A percentile compares a stretch with the other conserved stretches of the same genome.
Conservation (phyloP, 2,888 invertebrate species). For the Archips xylosteana region DNA sequence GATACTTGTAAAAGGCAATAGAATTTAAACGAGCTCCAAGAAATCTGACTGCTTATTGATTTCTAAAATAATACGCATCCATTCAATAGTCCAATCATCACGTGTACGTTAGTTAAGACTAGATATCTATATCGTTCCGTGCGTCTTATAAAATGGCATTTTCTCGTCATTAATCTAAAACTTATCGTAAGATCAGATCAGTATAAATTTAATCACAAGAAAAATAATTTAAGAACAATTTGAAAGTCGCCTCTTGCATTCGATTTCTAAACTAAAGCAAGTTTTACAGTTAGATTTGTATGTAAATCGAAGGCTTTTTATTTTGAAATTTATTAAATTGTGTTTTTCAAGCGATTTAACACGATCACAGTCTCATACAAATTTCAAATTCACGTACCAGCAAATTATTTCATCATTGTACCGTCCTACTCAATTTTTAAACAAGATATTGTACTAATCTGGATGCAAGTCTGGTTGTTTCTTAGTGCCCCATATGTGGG, state of each 20-base stretch:
- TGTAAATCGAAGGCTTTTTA: too few relatives aligned
- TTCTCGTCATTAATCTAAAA: conserved; percentile 15
- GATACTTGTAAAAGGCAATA: not conserved
- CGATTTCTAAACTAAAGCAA: not conserved
- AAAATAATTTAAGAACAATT: not conserved
- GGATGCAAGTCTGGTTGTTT: too few relatives aligned
- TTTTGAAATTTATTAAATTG: too few relatives aligned
- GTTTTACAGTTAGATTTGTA: not conserved
- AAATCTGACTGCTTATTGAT: not conserved
- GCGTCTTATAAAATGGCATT: conserved; percentile 33
- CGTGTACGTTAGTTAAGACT: conserved; percentile 35
- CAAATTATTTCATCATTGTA: too few relatives aligned
- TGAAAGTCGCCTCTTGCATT: conserved; percentile 24
- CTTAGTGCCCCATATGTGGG: too few relatives aligned
- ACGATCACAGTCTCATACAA: too few relatives aligned
- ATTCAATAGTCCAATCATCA: conserved; percentile 18
- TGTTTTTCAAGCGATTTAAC: too few relatives aligned
- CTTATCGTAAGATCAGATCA: conserved; percentile 23
- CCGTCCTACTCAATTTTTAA: too few relatives aligned
- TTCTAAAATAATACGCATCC: conserved; percentile 26
- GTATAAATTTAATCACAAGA: conserved; percentile 10
- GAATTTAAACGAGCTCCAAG: not conserved
- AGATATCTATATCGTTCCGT: conserved; percentile 32
- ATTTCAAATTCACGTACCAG: too few relatives aligned
- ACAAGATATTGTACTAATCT: too few relatives aligned